Percentiles rank a stretch among this genome's conserved stretches.
Evolutionary conservation across 2,888 invertebrate genomes (phyloP).

Genomic region (Acrobasis consociella): DNA sequence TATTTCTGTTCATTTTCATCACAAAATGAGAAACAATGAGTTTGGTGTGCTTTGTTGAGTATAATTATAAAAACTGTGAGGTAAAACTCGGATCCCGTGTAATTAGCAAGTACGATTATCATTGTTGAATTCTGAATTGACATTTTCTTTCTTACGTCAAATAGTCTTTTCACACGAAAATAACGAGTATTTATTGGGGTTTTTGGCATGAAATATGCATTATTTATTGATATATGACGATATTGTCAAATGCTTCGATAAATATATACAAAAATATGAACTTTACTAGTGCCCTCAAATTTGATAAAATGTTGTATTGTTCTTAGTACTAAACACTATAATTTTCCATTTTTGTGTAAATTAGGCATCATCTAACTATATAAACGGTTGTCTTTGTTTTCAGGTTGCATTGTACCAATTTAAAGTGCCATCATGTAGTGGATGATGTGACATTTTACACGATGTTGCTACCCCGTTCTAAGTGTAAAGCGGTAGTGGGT

Average conservation of each 20-base stretch:
- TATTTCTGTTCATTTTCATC: constrained; percentile 60
- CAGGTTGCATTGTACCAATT: constrained; percentile 62
- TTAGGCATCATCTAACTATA: neutral
- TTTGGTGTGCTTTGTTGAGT: constrained; percentile 29
- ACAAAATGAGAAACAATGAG: constrained; percentile 38
- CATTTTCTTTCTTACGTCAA: constrained; percentile 56
- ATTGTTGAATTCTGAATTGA: constrained; percentile 43
- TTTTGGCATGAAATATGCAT: neutral
- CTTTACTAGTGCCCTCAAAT: constrained; percentile 12
- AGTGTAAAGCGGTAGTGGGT: constrained; percentile 72
- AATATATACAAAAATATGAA: neutral
- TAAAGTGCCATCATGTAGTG: constrained; percentile 75
- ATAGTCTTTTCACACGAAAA: constrained; percentile 42
- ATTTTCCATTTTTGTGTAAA: neutral
- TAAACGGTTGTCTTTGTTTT: constrained; percentile 37
- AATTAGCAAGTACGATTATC: constrained; percentile 34
- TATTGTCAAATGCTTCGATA: constrained; percentile 2
- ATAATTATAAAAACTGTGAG: constrained; percentile 34
- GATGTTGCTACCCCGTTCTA: constrained; percentile 76
- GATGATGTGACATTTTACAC: constrained; percentile 78
- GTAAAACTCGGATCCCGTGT: constrained; percentile 36
- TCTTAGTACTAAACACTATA: neutral
- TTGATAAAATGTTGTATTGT: constrained; percentile 9
- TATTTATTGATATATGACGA: neutral
- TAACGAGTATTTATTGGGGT: constrained; percentile 23